Evolutionary conservation across 2,888 invertebrate genomes (phyloP).

Genomic region (Cyclophora albipunctata): DNA sequence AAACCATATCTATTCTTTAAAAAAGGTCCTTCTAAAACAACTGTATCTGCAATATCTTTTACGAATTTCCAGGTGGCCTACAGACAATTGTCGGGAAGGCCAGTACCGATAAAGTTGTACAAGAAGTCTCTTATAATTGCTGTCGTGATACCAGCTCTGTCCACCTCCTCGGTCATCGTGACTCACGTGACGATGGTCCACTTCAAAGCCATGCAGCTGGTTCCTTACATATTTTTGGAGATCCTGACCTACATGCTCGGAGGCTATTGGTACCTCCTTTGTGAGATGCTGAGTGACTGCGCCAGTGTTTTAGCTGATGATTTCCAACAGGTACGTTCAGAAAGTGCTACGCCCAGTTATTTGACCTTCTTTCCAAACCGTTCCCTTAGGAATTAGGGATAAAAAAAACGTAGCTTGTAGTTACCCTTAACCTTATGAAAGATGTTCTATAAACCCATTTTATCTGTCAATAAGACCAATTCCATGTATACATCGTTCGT

Average conservation of each 20-base stretch:
- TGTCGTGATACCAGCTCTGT: conserved; percentile 76
- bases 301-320: conserved; percentile 80
- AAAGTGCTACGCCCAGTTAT: background rate
- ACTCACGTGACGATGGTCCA: conserved; percentile 83
- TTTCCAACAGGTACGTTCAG: conserved; percentile 73
- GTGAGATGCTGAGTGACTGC: conserved; percentile 78
- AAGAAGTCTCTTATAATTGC: conserved; percentile 76
- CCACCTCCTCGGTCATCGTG: conserved; percentile 78
- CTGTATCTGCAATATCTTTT: no score
- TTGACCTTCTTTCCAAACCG: background rate
- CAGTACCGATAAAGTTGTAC: conserved; percentile 72
- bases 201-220: conserved; percentile 77
- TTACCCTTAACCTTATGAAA: no score
- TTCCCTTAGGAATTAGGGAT: background rate
- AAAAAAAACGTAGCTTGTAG: background rate
- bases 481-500: no score
- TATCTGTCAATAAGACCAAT: no score
- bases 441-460: no score
- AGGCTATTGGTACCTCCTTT: conserved; percentile 82
- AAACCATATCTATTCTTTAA: background rate
- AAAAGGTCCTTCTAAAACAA: no score
- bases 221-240: conserved; percentile 82
- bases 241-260: conserved; percentile 81
- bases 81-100: conserved; percentile 74
- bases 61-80: conserved; percentile 68